A percentile compares a stretch with the other conserved stretches of the same genome.
These are phyloP conservation scores for Galaxias olidus DNA, from an alignment of 2,797 vertebrate genomes.

Conservation along the genomic window DNA sequence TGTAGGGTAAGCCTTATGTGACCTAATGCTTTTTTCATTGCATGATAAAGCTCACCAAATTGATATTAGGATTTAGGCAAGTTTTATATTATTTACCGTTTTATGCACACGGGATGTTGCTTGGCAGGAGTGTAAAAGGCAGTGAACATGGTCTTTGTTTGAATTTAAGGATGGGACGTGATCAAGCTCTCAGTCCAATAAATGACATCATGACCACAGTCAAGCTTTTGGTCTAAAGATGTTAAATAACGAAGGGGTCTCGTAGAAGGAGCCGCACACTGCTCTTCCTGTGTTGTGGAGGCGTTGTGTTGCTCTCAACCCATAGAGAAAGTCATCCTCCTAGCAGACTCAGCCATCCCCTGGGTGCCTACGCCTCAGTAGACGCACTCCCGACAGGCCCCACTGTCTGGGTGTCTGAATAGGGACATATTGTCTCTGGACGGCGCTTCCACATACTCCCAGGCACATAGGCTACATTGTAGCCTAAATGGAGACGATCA, in stretches of 20 bases:
- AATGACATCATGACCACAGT: too few relatives aligned
- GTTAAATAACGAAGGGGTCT: not conserved
- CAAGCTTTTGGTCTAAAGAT: too few relatives aligned
- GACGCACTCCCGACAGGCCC: slow-evolving; percentile 57
- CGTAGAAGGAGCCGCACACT: not conserved
- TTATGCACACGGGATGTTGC: not conserved
- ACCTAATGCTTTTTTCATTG: slow-evolving; percentile 51
- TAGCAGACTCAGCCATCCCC: slow-evolving; percentile 48
- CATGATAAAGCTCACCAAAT: slow-evolving; percentile 46
- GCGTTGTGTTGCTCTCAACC: not conserved
- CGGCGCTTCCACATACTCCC: not conserved
- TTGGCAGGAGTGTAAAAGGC: not conserved
- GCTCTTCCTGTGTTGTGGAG: not conserved
- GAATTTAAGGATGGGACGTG: too few relatives aligned
- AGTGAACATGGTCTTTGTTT: not conserved
- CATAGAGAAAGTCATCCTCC: slow-evolving; percentile 32
- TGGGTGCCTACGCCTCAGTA: slow-evolving; percentile 53
- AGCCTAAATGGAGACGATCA: not conserved
- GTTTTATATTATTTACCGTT: slow-evolving; percentile 15
- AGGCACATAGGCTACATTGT: not conserved
- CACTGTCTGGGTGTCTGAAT: slow-evolving; percentile 52
- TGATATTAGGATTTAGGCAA: slow-evolving; percentile 45
- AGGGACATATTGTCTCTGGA: slow-evolving; percentile 30
- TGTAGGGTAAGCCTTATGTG: slow-evolving; percentile 41
- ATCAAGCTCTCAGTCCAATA: too few relatives aligned